phyloP scores from a whole-genome alignment of 2,888 invertebrate genomes.

The Anarsia innoxiella region DNA sequence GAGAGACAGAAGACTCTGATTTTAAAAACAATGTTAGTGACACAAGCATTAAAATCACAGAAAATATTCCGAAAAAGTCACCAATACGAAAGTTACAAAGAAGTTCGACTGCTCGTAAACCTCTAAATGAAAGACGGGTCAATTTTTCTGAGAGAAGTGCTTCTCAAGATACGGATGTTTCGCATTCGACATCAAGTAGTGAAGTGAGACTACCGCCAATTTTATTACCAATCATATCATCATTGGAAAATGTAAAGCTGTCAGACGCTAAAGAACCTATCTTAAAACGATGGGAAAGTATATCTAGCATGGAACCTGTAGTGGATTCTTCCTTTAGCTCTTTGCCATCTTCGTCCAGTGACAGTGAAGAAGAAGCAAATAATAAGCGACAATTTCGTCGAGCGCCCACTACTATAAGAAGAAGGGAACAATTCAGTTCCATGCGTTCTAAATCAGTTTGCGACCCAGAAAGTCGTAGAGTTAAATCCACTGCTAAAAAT shows the following conservation, averaged over 20 bases:
- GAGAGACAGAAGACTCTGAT: constrained; percentile 47
- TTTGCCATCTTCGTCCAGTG: constrained; percentile 67
- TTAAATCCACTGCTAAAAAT: constrained; percentile 41
- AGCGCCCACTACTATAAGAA: constrained; percentile 53
- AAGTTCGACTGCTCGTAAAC: constrained; percentile 61
- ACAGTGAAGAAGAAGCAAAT: constrained; percentile 60
- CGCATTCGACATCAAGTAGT: constrained; percentile 75
- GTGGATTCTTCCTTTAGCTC: constrained; percentile 80
- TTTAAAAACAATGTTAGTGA: constrained; percentile 43
- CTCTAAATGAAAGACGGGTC: constrained; percentile 60
- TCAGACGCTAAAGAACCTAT: constrained; percentile 54
- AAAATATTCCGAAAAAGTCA: constrained; percentile 31
- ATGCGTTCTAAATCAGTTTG: constrained; percentile 68
- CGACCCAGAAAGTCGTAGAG: constrained; percentile 58
- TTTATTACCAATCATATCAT: constrained; percentile 80
- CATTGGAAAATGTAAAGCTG: constrained; percentile 72
- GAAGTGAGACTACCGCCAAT: constrained; percentile 82
- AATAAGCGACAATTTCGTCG: constrained; percentile 53
- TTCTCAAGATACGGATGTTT: constrained; percentile 78
- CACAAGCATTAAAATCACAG: constrained; percentile 31
- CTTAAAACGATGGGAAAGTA: constrained; percentile 75
- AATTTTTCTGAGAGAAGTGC: constrained; percentile 71
- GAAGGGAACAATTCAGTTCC: constrained; percentile 56
- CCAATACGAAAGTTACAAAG: constrained; percentile 50
- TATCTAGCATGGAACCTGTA: constrained; percentile 82